Conservation (phyloP, 2,888 invertebrate species). For the Plagodis dolabraria region DNA sequence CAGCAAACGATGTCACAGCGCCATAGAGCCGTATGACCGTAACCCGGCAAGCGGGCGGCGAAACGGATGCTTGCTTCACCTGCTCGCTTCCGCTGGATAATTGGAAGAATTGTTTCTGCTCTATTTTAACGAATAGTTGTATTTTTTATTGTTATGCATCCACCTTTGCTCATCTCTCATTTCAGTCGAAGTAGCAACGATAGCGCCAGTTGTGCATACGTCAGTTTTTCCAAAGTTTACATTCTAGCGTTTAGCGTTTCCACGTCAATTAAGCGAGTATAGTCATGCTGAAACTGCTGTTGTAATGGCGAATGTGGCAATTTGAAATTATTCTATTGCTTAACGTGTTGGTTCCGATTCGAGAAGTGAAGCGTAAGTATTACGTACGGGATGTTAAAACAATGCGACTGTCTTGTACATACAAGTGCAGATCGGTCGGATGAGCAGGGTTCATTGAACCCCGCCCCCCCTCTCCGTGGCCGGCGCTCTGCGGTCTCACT, state of each 20-base stretch:
- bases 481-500: conserved; percentile 70
- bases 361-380: conserved; percentile 49
- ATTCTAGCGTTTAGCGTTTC: conserved; percentile 3
- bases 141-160: conserved; percentile 16
- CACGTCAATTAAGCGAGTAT: conserved; percentile 6
- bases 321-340: conserved; percentile 14
- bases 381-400: conserved; percentile 70
- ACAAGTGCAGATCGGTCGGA: conserved; percentile 81
- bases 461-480: conserved; percentile 46
- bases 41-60: conserved; percentile 48
- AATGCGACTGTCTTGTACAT: conserved; percentile 77
- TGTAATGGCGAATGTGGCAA: conserved; percentile 6
- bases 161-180: conserved; percentile 2
- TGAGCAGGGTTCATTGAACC: conserved; percentile 77
- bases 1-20: conserved; percentile 50
- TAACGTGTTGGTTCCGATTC: conserved; percentile 48
- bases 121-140: conserved; percentile 37
- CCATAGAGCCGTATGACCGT: conserved; percentile 40
- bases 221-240: conserved; percentile 7
- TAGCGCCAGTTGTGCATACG: conserved; percentile 12
- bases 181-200: conserved; percentile 9
- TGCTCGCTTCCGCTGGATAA: conserved; percentile 75
- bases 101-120: conserved; percentile 63
- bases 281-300: conserved; percentile 14
- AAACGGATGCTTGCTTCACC: conserved; percentile 78